Conservation (phyloP, 2,113 vertebrate species). For the Pangasianodon gigas region DNA sequence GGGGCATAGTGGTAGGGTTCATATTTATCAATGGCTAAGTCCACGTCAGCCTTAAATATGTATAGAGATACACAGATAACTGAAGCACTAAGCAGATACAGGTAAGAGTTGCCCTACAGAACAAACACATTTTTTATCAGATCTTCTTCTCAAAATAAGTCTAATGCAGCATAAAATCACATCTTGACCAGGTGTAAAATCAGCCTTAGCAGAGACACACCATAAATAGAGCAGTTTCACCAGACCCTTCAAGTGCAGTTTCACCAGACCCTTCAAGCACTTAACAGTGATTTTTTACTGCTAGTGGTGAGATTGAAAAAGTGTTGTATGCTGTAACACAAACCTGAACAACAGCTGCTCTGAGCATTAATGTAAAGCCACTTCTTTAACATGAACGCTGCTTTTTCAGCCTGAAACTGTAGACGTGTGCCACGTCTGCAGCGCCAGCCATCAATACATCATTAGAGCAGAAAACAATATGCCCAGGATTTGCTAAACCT, state of each 20-base stretch:
- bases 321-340: constrained; percentile 32
- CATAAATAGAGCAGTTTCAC: constrained; percentile 31
- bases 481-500: constrained; percentile 17
- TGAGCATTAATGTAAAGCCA: constrained; percentile 41
- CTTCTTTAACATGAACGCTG: constrained; percentile 23
- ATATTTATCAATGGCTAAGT: background rate
- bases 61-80: background rate
- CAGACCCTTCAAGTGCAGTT: background rate
- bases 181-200: background rate
- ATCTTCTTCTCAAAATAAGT: background rate
- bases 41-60: background rate
- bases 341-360: constrained; percentile 48
- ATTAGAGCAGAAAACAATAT: constrained; percentile 26
- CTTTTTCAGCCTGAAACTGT: constrained; percentile 33
- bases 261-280: constrained; percentile 17
- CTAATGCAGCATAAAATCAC: background rate
- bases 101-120: background rate
- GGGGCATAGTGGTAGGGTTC: background rate
- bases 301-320: constrained; percentile 11
- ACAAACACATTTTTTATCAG: background rate
- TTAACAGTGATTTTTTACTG: constrained; percentile 29
- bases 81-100: background rate
- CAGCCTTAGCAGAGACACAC: background rate
- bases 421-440: background rate
- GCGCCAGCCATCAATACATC: constrained; percentile 17